phyloP scores from a whole-genome alignment of 2,888 invertebrate genomes.

The Toxonevra muliebris region DNA sequence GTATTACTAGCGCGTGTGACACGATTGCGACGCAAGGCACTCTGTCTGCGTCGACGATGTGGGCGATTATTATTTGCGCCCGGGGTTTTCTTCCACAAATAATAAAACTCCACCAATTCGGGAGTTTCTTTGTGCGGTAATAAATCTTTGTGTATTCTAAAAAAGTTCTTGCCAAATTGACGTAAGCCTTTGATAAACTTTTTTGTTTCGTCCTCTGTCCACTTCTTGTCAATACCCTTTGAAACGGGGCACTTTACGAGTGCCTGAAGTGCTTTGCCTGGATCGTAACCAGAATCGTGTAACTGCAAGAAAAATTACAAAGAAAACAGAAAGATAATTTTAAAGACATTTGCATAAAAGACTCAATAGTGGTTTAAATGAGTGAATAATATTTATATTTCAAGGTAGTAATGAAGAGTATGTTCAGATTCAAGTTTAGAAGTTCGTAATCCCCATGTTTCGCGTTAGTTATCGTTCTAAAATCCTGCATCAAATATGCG shows the following conservation, averaged over 20 bases:
- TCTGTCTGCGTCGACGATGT: slow-evolving; percentile 87
- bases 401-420: no score
- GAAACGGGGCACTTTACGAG: slow-evolving; percentile 97
- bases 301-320: slow-evolving; percentile 68
- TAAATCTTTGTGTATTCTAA: slow-evolving; percentile 94
- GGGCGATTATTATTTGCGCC: slow-evolving; percentile 97
- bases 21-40: slow-evolving; percentile 85
- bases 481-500: no score
- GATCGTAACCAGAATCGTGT: slow-evolving; percentile 96
- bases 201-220: slow-evolving; percentile 98
- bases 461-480: no score
- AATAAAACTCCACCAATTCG: slow-evolving; percentile 98
- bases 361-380: no score
- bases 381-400: neutral
- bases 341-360: no score
- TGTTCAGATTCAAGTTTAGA: no score
- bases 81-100: slow-evolving; percentile 99
- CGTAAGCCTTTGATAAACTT: slow-evolving; percentile 97
- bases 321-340: neutral
- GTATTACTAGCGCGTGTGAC: slow-evolving; percentile 81
- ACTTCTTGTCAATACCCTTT: slow-evolving; percentile 96
- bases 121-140: slow-evolving; percentile 97
- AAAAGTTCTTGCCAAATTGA: slow-evolving; percentile 99
- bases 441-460: no score
- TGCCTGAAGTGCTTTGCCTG: slow-evolving; percentile 94